Percentiles rank a stretch among this genome's conserved stretches.
phyloP scores from a whole-genome alignment of 2,888 invertebrate genomes.

The Hecatera dysodea region DNA sequence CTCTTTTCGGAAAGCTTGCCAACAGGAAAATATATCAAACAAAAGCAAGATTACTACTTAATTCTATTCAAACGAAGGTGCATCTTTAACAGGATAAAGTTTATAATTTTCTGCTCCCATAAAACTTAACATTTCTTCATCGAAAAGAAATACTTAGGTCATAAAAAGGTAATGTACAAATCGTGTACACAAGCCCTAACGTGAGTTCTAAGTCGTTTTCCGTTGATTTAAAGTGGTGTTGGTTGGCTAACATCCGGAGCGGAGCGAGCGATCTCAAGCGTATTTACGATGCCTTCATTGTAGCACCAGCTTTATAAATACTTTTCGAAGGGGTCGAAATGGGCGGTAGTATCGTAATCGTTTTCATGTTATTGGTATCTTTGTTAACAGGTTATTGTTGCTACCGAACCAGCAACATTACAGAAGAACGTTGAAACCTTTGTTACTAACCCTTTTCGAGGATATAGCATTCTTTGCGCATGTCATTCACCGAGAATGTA shows the following conservation, averaged over 20 bases:
- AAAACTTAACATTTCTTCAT: constrained; percentile 3
- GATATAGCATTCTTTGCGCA: too few species aligned
- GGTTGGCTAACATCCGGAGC: constrained; percentile 81
- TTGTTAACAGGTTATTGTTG: constrained; percentile 2
- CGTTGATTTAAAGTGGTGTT: constrained; percentile 84
- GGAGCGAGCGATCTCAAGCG: constrained; percentile 70
- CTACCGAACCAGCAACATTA: not conserved
- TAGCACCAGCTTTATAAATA: constrained; percentile 68
- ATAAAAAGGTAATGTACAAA: constrained; percentile 27
- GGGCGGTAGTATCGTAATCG: constrained; percentile 30
- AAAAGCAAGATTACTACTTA: not conserved
- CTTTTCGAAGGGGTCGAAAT: constrained; percentile 23
- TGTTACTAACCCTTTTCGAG: not conserved
- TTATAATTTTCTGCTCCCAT: not conserved
- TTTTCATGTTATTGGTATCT: constrained; percentile 13
- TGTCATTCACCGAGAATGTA: too few species aligned
- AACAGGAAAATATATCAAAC: not conserved
- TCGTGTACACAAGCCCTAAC: constrained; percentile 69
- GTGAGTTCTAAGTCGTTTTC: constrained; percentile 71
- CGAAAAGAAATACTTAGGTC: not conserved
- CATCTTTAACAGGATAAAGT: not conserved
- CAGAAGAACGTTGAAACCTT: not conserved
- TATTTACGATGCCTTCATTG: constrained; percentile 76
- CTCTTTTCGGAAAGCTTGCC: not conserved
- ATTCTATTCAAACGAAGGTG: not conserved